Evolutionary conservation across 2,797 vertebrate genomes (phyloP).

Genomic region (Muscicapa striata): DNA sequence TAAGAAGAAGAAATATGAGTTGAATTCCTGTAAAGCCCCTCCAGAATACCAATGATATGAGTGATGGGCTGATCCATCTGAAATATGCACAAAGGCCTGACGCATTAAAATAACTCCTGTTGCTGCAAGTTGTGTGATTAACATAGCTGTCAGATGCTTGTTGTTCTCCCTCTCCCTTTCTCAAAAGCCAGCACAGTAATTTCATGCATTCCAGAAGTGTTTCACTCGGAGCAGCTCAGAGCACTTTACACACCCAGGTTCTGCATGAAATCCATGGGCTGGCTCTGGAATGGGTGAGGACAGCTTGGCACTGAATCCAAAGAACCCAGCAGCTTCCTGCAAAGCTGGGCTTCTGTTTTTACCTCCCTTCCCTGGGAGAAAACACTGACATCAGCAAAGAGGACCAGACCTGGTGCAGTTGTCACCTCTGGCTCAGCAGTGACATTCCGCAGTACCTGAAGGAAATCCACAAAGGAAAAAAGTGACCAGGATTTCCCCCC

Average conservation of each 20-base stretch:
- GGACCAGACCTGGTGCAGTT: rapidly evolving
- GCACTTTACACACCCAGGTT: background rate
- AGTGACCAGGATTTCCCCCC: rapidly evolving
- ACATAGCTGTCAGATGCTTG: background rate
- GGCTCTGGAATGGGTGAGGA: background rate
- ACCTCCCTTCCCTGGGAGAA: background rate
- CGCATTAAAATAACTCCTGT: background rate
- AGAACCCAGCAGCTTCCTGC: background rate
- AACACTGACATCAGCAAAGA: background rate
- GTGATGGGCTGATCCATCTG: background rate
- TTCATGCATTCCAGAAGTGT: background rate
- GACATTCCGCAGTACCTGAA: background rate
- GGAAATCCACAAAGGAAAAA: background rate
- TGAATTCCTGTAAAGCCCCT: background rate
- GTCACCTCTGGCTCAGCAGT: background rate
- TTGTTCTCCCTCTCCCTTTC: background rate
- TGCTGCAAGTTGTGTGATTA: background rate
- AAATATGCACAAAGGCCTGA: background rate
- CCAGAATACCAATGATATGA: background rate
- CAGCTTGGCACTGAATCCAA: background rate
- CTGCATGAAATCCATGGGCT: background rate
- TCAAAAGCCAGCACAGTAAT: background rate
- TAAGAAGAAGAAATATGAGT: slow-evolving; percentile 33
- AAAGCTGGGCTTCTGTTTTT: background rate
- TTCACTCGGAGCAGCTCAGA: background rate